phyloP scores from a whole-genome alignment of 2,113 vertebrate species.

The Urocitellus parryii region DNA sequence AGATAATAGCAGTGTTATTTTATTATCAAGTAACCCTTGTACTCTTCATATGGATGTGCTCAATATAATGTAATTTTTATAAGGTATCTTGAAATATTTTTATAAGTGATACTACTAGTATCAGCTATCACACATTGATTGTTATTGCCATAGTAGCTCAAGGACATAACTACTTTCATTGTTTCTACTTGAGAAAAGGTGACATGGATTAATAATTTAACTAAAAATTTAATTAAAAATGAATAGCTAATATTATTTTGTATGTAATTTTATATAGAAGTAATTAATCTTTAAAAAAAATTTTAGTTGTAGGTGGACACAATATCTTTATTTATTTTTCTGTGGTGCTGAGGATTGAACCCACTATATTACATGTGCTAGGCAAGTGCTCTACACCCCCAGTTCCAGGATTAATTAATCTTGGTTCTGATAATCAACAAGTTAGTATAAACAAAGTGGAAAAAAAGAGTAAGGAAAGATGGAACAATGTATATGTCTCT shows the following conservation, averaged over 20 bases:
- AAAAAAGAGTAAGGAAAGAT: not conserved
- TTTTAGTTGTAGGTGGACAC: no score
- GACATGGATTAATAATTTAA: not conserved
- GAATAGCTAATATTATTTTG: not conserved
- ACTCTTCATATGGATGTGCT: not conserved
- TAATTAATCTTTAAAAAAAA: not conserved
- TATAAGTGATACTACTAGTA: not conserved
- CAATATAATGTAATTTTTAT: not conserved
- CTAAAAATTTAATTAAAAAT: not conserved
- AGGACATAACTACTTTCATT: not conserved
- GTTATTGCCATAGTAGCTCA: not conserved
- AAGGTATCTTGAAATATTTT: not conserved
- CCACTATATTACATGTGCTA: no score
- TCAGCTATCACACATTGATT: not conserved
- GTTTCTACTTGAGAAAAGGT: not conserved
- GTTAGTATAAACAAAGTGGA: not conserved
- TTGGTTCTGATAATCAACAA: not conserved
- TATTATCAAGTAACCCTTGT: not conserved
- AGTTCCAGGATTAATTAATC: not conserved
- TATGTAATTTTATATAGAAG: not conserved
- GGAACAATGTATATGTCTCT: fast-evolving
- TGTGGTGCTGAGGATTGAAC: no score
- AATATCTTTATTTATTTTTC: no score
- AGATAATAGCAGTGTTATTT: not conserved
- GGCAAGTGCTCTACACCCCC: no score